Conservation (phyloP, 2,888 invertebrate genomes). For the Ectropis crepuscularia region DNA sequence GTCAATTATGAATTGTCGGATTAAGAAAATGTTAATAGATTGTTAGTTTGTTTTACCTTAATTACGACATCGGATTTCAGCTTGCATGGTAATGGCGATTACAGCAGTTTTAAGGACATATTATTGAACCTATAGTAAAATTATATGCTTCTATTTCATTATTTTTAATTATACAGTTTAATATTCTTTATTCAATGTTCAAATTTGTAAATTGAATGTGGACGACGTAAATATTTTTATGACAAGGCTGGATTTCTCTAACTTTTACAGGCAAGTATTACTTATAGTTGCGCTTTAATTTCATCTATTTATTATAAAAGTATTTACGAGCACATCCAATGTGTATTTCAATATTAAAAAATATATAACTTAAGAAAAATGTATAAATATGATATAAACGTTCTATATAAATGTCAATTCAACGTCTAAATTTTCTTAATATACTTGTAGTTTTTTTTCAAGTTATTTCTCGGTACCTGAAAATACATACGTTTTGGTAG, state of each 20-base stretch:
- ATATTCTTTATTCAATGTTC: too few species aligned
- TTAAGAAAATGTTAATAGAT: slow-evolving; percentile 15
- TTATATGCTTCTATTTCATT: too few species aligned
- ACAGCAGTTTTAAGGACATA: background rate
- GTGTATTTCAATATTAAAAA: background rate
- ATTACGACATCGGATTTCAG: background rate
- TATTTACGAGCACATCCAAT: slow-evolving; percentile 1
- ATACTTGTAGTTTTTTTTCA: slow-evolving; percentile 31
- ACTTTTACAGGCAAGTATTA: background rate
- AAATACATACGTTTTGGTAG: slow-evolving; percentile 37
- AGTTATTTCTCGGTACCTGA: slow-evolving; percentile 46
- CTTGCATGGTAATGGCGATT: background rate
- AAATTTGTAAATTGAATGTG: too few species aligned
- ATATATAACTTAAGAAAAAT: slow-evolving; percentile 1
- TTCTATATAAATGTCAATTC: background rate
- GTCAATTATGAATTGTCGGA: slow-evolving; percentile 52
- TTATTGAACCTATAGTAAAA: background rate
- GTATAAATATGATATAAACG: background rate
- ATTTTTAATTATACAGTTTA: too few species aligned
- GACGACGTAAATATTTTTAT: slow-evolving; percentile 40
- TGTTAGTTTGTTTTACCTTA: slow-evolving; percentile 3
- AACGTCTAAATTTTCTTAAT: slow-evolving; percentile 12
- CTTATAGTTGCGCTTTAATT: too few species aligned
- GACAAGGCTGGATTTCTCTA: slow-evolving; percentile 57
- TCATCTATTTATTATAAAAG: background rate